Evolutionary conservation across 2,797 vertebrate genomes (phyloP), one percentile per base, ranked within the genome.

Genomic region (Sebastes vulpes): DNA sequence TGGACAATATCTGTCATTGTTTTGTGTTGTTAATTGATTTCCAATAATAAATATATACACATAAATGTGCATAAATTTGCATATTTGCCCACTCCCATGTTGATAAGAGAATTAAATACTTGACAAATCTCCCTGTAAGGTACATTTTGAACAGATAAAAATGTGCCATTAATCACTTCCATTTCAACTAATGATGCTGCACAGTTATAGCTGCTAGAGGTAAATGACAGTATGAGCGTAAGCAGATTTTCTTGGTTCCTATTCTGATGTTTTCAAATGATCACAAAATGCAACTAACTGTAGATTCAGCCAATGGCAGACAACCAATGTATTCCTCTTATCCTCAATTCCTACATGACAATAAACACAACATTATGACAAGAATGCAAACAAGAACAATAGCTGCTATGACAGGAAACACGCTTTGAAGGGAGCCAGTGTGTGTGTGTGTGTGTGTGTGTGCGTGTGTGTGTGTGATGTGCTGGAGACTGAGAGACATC

Each of bases 331-430:
- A 6, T 64, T 64, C 31, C 28, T 32, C 20, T 32, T 16, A 18
- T 35, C 10, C 65, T 21, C 28, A 32, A 6, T 50, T 65, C n/a
- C 23, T 31, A 12, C 20, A 18, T 61, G 57, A 60, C 25, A 75
- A 26, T 10, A 52, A 59, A 59, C 68, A 31, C 3, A 9, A 66
- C 7, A 68, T 32, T 18, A 54, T 8, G 12, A 60, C 38, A 52
- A 46, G 14, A 73, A 52, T n/a, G 65, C 64, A 65, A 4, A 53
- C 25, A 32, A 77, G 29, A 84, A 65, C 69, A 85, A 42, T 1
- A 42, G 74, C 67, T 7, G 25, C 31, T 42, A 3, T 20, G 67
- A 81, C 42, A 76, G 70, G 21, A 75, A 72, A 54, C 23, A 5
- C 2, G 11, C 28, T 64, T 65, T 60, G 20, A 70, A 31, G 60